Evolutionary conservation across 2,797 vertebrate genomes (phyloP).

Genomic region (Phataginus tricuspis): DNA sequence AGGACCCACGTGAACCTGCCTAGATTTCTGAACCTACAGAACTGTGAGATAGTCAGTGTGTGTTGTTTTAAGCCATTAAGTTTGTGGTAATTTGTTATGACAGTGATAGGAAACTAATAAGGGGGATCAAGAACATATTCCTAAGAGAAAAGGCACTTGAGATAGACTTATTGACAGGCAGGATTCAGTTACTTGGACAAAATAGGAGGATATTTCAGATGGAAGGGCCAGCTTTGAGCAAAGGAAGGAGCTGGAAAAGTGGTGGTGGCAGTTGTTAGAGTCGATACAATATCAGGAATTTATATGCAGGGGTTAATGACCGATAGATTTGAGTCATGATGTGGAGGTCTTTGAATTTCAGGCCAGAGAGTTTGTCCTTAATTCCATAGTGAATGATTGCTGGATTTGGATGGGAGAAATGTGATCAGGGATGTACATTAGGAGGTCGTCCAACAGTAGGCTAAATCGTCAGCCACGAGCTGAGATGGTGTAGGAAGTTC

Average conservation of each 20-base stretch:
- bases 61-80: neutral
- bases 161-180: neutral
- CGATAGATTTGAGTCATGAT: neutral
- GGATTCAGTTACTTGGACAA: neutral
- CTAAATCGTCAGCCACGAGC: neutral
- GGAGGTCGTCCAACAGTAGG: neutral
- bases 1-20: neutral
- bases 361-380: neutral
- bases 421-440: neutral
- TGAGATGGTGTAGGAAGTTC: neutral
- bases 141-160: slow-evolving; percentile 22
- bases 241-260: neutral
- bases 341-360: neutral
- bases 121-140: neutral
- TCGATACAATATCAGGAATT: neutral
- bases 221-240: neutral
- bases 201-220: neutral
- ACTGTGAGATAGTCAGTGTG: neutral
- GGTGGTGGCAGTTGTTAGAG: neutral
- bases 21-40: neutral
- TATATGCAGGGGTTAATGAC: neutral
- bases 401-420: neutral
- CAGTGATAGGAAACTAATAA: neutral
- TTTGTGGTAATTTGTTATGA: neutral
- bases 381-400: neutral